Evolutionary conservation across 2,797 vertebrate species (phyloP).

Genomic region (Crypturellus tataupa): DNA sequence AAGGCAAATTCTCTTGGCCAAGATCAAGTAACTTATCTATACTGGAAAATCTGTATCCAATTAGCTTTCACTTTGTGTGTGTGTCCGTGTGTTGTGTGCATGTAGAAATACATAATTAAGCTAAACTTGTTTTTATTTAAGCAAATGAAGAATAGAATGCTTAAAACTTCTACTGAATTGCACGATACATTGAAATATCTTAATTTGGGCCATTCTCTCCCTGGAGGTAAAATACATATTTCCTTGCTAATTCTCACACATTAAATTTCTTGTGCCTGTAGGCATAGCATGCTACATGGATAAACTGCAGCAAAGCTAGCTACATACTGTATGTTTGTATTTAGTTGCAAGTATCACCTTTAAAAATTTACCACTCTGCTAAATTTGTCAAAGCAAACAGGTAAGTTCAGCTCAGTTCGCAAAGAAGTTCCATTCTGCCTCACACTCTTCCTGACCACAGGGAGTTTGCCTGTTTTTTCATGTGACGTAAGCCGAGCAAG

Average conservation of each 20-base stretch:
- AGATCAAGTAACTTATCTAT: not conserved
- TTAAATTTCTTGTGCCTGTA: not conserved
- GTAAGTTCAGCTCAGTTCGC: not conserved
- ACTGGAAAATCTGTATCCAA: not conserved
- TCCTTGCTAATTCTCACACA: not conserved
- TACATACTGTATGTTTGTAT: not conserved
- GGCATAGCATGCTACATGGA: not conserved
- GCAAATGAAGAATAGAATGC: not conserved
- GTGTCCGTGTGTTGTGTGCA: not conserved
- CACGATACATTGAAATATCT: not conserved
- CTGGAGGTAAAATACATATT: not conserved
- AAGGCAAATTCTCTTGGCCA: not conserved
- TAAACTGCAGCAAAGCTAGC: not conserved
- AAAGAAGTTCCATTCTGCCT: not conserved
- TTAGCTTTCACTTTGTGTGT: not conserved
- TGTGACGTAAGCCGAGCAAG: not conserved
- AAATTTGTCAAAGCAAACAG: not conserved
- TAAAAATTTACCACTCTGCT: slow-evolving; percentile 5
- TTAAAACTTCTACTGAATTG: not conserved
- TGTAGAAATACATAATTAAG: not conserved
- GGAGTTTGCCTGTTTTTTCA: not conserved
- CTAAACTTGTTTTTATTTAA: not conserved
- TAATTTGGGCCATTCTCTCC: not conserved
- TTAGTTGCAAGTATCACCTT: slow-evolving; percentile 4
- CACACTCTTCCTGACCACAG: not conserved